These are phyloP conservation scores for Zaprionus camerounensis DNA, from an alignment of 1,140 invertebrate genomes.

Conservation along the genomic window DNA sequence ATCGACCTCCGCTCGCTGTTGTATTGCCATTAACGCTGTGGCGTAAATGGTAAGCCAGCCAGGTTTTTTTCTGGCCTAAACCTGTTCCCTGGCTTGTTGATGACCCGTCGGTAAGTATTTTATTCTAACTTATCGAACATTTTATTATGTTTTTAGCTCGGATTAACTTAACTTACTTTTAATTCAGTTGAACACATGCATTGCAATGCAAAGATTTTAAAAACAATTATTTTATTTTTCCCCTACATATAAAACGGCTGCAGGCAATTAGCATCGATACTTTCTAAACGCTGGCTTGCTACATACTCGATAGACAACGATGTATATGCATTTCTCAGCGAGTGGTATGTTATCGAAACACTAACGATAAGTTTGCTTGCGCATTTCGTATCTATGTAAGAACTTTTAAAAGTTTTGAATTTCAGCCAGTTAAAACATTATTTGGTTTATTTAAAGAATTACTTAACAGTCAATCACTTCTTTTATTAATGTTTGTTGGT, in stretches of 20 bases:
- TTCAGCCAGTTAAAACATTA: not conserved
- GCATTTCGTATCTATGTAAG: not conserved
- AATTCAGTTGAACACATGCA: slow-evolving; percentile 55
- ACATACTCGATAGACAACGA: slow-evolving; percentile 30
- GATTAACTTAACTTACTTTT: slow-evolving; percentile 52
- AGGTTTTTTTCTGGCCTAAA: slow-evolving; percentile 79
- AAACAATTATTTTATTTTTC: slow-evolving; percentile 51
- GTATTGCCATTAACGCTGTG: slow-evolving; percentile 62
- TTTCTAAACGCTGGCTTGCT: slow-evolving; percentile 33
- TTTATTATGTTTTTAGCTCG: slow-evolving; percentile 15
- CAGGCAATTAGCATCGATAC: slow-evolving; percentile 49
- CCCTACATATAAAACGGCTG: slow-evolving; percentile 55
- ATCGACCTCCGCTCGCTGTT: slow-evolving; percentile 72
- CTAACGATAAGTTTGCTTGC: slow-evolving; percentile 14
- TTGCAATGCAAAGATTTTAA: slow-evolving; percentile 51
- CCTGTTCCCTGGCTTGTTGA: slow-evolving; percentile 75
- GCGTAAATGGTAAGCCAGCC: slow-evolving; percentile 81
- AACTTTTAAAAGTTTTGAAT: no score
- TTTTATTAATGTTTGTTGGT: slow-evolving; percentile 59
- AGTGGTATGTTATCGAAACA: not conserved
- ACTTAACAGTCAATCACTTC: slow-evolving; percentile 36
- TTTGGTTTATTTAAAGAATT: not conserved
- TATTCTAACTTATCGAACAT: slow-evolving; percentile 11
- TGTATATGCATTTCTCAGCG: slow-evolving; percentile 14
- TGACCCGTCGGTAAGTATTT: slow-evolving; percentile 33